Evolutionary conservation across 2,113 vertebrate species (phyloP), one percentile per base, ranked within the genome.

Genomic region (Balaeniceps rex): DNA sequence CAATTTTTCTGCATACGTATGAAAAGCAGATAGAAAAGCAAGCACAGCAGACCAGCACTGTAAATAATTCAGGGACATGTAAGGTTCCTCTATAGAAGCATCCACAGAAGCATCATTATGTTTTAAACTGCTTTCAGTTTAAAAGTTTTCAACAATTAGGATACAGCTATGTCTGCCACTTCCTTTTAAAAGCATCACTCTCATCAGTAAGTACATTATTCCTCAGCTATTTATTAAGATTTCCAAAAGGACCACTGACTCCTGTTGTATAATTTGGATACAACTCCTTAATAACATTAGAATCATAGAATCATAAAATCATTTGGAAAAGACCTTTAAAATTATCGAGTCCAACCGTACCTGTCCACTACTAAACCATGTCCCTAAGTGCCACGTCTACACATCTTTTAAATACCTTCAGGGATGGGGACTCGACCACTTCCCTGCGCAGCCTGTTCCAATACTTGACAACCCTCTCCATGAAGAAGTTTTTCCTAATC

Each of bases 121-220:
- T 64, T 92, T 90, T 90, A 93, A 96, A 80, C 42, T 64, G 63
- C 54, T 82, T 94, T 88, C 78, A 88, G 70, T 68, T 89, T 64
- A 89, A 89, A 64, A 71, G 57, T 79, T 94, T 84, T 90, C 51
- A 84, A 17, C 77, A 92, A 61, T 75, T 87, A 81, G 34, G 15
- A 79, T 95, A 91, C 69, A 87, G 71, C 60, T 92, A 63, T 38
- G 66, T 29, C 72, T 75, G 64, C 40, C 44, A 60, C 49, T 69
- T 92, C 42, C 24, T 87, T 87, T 74, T n/a, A 90, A 83, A 90
- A 90, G 69, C 69, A 38, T 55, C 40, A 26, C 28, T 88, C 46
- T 64, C 61, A 61, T 34, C 55, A 80, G 23, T 80, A 90, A 68
- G 44, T 31, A 44, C 12, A 31, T 54, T 64, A 72, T 42, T 88